A percentile compares a stretch with the other conserved stretches of the same genome.
phyloP scores from a whole-genome alignment of 2,888 invertebrate species.

The Diploptera punctata region DNA sequence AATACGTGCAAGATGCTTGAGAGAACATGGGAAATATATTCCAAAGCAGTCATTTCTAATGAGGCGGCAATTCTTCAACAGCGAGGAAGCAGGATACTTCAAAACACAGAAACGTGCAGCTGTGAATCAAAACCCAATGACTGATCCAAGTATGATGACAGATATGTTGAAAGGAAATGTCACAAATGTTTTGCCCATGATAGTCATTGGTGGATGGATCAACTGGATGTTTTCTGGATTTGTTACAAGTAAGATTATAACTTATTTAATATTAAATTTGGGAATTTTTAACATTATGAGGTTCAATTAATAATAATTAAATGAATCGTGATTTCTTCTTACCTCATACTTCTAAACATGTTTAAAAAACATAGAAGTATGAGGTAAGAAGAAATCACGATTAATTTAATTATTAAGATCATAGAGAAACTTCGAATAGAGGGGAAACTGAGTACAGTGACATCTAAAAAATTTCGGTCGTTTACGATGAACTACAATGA shows the following conservation, averaged over 20 bases:
- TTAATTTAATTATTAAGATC: no score
- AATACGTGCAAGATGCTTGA: constrained; percentile 86
- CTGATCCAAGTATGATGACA: constrained; percentile 96
- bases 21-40: constrained; percentile 98
- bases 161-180: constrained; percentile 99
- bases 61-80: constrained; percentile 94
- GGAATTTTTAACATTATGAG: no score
- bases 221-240: constrained; percentile 99
- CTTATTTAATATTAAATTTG: neutral
- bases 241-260: constrained; percentile 79
- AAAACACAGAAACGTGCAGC: constrained; percentile 89
- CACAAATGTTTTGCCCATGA: constrained; percentile 98
- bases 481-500: no score
- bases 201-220: constrained; percentile 99
- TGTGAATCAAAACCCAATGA: constrained; percentile 91
- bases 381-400: no score
- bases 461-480: no score
- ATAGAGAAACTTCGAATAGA: no score
- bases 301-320: no score
- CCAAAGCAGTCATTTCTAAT: constrained; percentile 91
- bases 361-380: no score
- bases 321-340: no score
- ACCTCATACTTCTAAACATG: no score
- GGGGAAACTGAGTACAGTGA: no score
- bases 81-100: constrained; percentile 91